Percentiles rank a stretch among this genome's conserved stretches.
Conservation (phyloP, 2,113 vertebrate genomes). For the Henicopernis longicauda region DNA sequence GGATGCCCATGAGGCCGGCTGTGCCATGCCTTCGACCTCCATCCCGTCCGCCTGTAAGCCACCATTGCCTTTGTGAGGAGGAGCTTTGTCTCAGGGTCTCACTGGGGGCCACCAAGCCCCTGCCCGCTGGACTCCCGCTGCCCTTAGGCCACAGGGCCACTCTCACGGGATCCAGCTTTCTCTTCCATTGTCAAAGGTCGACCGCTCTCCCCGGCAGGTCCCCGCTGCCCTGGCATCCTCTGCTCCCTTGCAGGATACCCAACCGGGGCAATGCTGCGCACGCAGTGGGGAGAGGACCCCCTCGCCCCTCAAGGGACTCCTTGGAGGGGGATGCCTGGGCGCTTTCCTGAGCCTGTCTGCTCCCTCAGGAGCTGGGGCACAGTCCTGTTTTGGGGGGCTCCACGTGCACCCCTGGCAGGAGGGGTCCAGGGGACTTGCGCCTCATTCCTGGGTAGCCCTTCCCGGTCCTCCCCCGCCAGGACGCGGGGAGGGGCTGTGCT, state of each 20-base stretch:
- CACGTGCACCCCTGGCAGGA: background rate
- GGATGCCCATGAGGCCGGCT: conserved; percentile 22
- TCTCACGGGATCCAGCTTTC: conserved; percentile 59
- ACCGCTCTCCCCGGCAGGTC: background rate
- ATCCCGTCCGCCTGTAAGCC: conserved; percentile 64
- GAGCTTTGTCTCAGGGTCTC: conserved; percentile 73
- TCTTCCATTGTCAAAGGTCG: conserved; percentile 65
- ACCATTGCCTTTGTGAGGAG: conserved; percentile 73
- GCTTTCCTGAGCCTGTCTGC: background rate
- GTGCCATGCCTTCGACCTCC: conserved; percentile 50
- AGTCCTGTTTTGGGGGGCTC: background rate
- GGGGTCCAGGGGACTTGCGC: background rate
- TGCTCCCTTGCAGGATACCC: background rate
- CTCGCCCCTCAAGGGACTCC: background rate
- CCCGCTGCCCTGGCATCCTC: background rate
- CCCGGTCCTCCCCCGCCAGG: background rate
- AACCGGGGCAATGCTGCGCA: background rate
- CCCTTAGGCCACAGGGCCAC: conserved; percentile 62
- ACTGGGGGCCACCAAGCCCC: conserved; percentile 40
- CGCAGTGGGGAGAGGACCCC: background rate
- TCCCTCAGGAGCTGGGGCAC: background rate
- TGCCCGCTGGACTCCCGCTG: conserved; percentile 56
- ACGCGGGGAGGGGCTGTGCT: background rate
- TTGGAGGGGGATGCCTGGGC: background rate
- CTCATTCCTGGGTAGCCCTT: background rate